Evolutionary conservation across 92 coral and sea anemone species (phyloP).

Genomic region (Plumapathes pennacea): DNA sequence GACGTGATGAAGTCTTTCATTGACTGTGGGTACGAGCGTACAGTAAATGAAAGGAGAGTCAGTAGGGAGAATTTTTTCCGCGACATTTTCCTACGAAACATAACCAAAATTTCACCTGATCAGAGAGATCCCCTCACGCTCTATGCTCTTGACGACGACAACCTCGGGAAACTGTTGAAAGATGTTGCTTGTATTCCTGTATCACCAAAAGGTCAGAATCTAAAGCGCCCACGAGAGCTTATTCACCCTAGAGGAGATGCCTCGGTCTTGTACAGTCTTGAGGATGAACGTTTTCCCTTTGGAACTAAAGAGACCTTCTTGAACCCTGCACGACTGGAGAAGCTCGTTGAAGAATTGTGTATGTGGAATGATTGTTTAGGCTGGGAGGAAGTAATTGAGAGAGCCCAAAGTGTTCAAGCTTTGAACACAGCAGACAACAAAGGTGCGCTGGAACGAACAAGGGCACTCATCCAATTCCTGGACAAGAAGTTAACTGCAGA

Average conservation of each 20-base stretch:
- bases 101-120: constrained; percentile 1
- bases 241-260: constrained; percentile 52
- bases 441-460: constrained; percentile 30
- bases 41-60: constrained; percentile 12
- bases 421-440: constrained; percentile 17
- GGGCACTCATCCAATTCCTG: constrained; percentile 32
- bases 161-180: constrained; percentile 7
- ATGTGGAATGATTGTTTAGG: constrained; percentile 57
- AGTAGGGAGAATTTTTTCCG: constrained; percentile 36
- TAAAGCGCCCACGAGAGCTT: constrained; percentile 58
- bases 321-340: constrained; percentile 13
- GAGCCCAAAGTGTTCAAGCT: constrained; percentile 58
- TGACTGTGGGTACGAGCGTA: constrained; percentile 12
- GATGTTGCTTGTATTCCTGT: constrained; percentile 60
- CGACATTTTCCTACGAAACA: constrained; percentile 51
- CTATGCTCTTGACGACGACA: constrained; percentile 43
- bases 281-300: constrained; percentile 65
- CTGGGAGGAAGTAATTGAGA: constrained; percentile 70
- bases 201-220: constrained; percentile 53
- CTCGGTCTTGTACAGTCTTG: constrained; percentile 37
- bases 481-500: constrained; percentile 8
- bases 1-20: constrained; percentile 43
- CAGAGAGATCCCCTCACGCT: constrained; percentile 44
- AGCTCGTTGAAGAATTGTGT: constrained; percentile 52
- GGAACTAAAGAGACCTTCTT: constrained; percentile 23